phyloP scores from a whole-genome alignment of 35 echinoderm and acorn worm genomes.

The Amphiura filiformis region DNA sequence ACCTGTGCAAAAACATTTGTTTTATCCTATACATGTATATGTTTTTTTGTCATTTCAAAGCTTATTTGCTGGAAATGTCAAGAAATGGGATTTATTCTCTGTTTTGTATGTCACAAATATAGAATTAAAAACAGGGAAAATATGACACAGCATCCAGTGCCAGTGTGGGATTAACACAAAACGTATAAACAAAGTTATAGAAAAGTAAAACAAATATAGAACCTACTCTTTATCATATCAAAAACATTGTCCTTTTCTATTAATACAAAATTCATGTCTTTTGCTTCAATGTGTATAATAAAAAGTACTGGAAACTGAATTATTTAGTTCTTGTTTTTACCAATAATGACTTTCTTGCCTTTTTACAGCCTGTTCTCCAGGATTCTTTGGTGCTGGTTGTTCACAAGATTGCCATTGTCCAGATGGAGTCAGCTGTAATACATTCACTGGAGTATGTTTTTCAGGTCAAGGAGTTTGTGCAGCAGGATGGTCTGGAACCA shows the following conservation, averaged over 20 bases:
- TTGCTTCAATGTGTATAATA: not conserved
- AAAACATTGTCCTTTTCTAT: not conserved
- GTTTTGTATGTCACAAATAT: not conserved
- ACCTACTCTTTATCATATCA: not conserved
- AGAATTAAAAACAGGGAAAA: too few species aligned
- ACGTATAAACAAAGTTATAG: too few species aligned
- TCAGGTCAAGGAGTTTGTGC: not conserved
- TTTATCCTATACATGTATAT: too few species aligned
- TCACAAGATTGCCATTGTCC: conserved; percentile 24
- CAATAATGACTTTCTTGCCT: not conserved
- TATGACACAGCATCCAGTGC: not conserved
- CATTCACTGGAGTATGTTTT: conserved; percentile 20
- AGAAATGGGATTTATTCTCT: not conserved
- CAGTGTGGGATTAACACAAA: too few species aligned
- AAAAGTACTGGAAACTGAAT: not conserved
- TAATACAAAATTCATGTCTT: not conserved
- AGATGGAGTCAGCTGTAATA: not conserved
- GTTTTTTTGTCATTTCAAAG: too few species aligned
- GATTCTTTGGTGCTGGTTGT: conserved; percentile 43
- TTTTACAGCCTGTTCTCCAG: conserved; percentile 16
- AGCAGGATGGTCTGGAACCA: not conserved
- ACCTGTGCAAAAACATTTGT: too few species aligned
- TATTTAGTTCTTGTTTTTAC: not conserved
- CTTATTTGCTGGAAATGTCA: too few species aligned
- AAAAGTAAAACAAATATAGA: not conserved